Base-by-base conservation (phyloP, 30 jellyfish, hydroid and myxozoan genomes). In the Turritopsis dohrnii region DNA sequence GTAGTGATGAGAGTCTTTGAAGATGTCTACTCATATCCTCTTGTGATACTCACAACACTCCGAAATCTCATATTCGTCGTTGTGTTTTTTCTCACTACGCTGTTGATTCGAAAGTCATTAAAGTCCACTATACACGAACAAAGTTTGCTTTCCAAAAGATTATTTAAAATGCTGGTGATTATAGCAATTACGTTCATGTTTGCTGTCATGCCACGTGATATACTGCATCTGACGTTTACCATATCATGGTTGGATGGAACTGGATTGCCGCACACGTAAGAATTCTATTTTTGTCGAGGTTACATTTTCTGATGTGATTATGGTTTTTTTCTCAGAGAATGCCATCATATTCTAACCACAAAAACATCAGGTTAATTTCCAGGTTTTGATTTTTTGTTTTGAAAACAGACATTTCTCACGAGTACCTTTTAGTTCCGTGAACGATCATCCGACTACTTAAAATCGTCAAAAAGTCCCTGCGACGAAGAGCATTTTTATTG, bases 131-230 rank as follows among this genome's bases (percentile, higher is more conserved):
- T 41, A 41, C 75, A 30, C 31, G 75, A 53, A 20, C 85, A 66
- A 75, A 52, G 31, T 8, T 77, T 74, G 27, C 29, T 84, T 52
- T 76, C 74, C 31, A 65, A 84, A 23, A 79, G 60, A 16, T 85
- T 82, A 22, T 76, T 87, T 81, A 87, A 89, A 18, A 81, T 88
- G 82, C 54, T 91, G 13, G 52, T 84, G 20, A 83, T 89, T 23
- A 85, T 91, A 23, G 96, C 89, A n/a, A 80, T 80, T 19, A 74
- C 66, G 24, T 91, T 91, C 65, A 82, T 80, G 27, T 21, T 91
- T 1, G 66, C 83, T 65, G 90, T 88, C 18, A 75, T 91, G 18
- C 97, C 97, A 20, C 77, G 88, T 30, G 97, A 91, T 74, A 84
- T 84, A 27, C 31, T 84, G 29, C 96, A 91, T 31, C 31, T 91